These are phyloP conservation scores for Eumerus sabulonum DNA, from an alignment of 2,888 invertebrate species.

Conservation along the genomic window DNA sequence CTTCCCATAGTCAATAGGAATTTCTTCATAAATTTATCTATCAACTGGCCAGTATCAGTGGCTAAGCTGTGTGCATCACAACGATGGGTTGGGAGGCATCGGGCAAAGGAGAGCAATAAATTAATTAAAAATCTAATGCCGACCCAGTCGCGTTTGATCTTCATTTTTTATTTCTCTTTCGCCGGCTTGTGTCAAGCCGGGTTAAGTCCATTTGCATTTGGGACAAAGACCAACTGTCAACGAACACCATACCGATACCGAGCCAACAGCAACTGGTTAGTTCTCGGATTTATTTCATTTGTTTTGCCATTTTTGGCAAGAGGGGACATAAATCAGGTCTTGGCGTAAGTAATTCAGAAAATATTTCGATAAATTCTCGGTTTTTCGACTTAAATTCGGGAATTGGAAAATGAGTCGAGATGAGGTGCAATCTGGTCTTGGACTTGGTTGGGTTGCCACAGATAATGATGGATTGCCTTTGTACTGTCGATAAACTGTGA, in stretches of 20 bases:
- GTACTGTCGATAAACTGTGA: constrained; percentile 42
- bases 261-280: constrained; percentile 18
- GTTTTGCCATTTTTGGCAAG: constrained; percentile 36
- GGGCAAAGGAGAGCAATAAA: constrained; percentile 44
- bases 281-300: constrained; percentile 6
- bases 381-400: constrained; percentile 49
- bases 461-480: constrained; percentile 63
- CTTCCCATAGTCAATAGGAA: constrained; percentile 36
- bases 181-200: constrained; percentile 2
- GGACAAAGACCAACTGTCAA: constrained; percentile 14
- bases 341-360: constrained; percentile 59
- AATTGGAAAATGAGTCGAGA: constrained; percentile 14
- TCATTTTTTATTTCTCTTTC: constrained; percentile 23
- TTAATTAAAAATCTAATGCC: constrained; percentile 59
- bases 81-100: constrained; percentile 6
- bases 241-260: neutral
- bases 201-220: constrained; percentile 3
- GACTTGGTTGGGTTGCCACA: constrained; percentile 47
- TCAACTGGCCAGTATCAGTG: constrained; percentile 50
- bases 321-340: constrained; percentile 55
- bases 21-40: constrained; percentile 57
- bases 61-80: constrained; percentile 8
- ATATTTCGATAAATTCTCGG: constrained; percentile 57
- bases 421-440: constrained; percentile 21
- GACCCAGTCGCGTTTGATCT: constrained; percentile 56